Evolutionary conservation across 2,888 invertebrate genomes (phyloP).

Genomic region (Hypolimnas misippus): DNA sequence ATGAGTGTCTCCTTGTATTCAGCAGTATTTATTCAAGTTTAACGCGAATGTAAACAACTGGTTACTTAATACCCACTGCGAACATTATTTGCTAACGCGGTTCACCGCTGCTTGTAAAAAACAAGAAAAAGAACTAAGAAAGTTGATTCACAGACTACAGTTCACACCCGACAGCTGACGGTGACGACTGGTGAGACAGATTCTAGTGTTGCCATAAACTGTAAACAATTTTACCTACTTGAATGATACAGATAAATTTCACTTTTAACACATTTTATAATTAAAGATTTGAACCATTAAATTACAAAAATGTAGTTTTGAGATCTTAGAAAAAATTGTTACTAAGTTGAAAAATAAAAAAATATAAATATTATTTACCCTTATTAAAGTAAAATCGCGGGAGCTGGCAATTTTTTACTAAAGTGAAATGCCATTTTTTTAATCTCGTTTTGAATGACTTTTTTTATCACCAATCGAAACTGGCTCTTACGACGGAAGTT

Average conservation of each 20-base stretch:
- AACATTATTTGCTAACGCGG: slow-evolving; percentile 15
- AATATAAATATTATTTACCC: no score
- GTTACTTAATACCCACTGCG: slow-evolving; percentile 4
- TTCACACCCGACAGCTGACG: slow-evolving; percentile 10
- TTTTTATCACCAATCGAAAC: no score
- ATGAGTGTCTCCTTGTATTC: slow-evolving; percentile 48
- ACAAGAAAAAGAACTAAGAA: slow-evolving; percentile 14
- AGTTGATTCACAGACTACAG: slow-evolving; percentile 20
- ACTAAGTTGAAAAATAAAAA: no score
- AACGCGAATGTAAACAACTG: background rate
- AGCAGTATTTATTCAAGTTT: background rate
- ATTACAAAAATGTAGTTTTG: no score
- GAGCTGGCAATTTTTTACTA: no score
- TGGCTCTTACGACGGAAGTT: background rate
- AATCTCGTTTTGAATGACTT: no score
- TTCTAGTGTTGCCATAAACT: background rate
- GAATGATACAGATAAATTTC: background rate
- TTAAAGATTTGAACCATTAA: no score
- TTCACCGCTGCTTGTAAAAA: background rate
- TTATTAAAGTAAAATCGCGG: no score
- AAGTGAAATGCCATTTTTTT: no score
- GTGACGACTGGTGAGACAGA: slow-evolving; percentile 5
- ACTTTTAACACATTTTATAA: no score
- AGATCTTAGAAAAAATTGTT: no score
- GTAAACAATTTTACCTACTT: background rate